These are phyloP conservation scores for Drosophila ercepeae DNA, from an alignment of 1,140 invertebrate species.

Conservation along the genomic window DNA sequence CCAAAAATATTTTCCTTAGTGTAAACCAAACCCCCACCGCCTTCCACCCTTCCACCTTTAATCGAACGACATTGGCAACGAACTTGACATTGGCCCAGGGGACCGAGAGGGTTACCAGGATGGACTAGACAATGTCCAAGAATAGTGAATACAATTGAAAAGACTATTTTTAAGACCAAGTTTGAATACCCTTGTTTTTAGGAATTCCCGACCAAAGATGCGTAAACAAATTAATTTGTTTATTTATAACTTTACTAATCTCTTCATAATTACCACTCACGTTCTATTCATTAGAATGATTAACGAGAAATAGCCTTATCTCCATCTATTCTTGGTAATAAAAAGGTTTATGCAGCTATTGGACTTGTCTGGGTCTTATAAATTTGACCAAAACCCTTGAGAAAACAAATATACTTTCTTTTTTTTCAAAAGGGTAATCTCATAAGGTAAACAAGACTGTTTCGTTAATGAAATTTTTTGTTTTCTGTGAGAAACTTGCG, in stretches of 20 bases:
- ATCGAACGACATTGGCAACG: conserved; percentile 75
- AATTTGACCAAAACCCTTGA: background rate
- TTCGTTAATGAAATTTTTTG: conserved; percentile 35
- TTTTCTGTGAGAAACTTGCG: background rate
- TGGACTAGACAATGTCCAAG: background rate
- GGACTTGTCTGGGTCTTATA: background rate
- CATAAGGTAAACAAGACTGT: conserved; percentile 30
- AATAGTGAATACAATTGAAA: conserved; percentile 5
- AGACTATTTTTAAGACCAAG: background rate
- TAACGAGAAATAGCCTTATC: background rate
- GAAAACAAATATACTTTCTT: background rate
- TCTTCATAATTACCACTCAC: conserved; percentile 23
- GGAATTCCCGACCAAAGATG: background rate
- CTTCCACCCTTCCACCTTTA: conserved; percentile 7
- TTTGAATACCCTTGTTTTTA: conserved; percentile 9
- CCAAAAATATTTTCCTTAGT: background rate
- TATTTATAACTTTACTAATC: conserved; percentile 35
- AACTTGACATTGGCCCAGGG: conserved; percentile 56
- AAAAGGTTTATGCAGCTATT: background rate
- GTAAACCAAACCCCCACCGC: background rate
- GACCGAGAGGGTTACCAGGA: background rate
- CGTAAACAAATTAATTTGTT: conserved; percentile 25
- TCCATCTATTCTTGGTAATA: background rate
- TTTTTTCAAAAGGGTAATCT: conserved; percentile 1
- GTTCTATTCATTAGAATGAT: conserved; percentile 1